phyloP scores from a whole-genome alignment of 2,888 invertebrate genomes.

The Cosmia pyralina region DNA sequence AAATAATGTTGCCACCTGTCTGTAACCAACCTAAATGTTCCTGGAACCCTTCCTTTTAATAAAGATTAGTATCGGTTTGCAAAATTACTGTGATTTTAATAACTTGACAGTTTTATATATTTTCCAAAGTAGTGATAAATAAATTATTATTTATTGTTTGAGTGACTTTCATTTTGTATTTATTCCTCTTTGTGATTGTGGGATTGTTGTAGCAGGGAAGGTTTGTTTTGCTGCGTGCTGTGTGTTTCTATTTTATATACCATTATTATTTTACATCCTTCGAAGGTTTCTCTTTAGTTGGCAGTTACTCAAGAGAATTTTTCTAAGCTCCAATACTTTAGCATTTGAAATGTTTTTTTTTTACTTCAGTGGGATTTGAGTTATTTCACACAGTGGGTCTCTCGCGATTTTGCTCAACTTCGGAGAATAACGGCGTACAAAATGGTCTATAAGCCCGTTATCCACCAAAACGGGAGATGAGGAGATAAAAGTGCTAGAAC shows the following conservation, averaged over 20 bases:
- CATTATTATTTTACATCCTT: no score
- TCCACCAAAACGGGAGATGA: no score
- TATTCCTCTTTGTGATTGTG: background rate
- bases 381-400: no score
- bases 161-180: constrained; percentile 56
- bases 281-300: no score
- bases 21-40: constrained; percentile 20
- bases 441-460: background rate
- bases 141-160: constrained; percentile 76
- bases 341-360: background rate
- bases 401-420: background rate
- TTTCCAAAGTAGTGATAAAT: constrained; percentile 70
- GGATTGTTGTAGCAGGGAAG: background rate
- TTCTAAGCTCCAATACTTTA: background rate
- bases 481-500: no score
- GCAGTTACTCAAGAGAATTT: no score
- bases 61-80: constrained; percentile 52
- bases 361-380: background rate
- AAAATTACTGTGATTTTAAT: constrained; percentile 74
- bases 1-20: constrained; percentile 13
- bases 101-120: constrained; percentile 74
- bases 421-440: background rate
- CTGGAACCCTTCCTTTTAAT: constrained; percentile 27
- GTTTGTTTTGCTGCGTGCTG: background rate
- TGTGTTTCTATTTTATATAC: constrained; percentile 9